Conservation (phyloP, 2,888 invertebrate genomes). For the Disparrhopalites patrizii region DNA sequence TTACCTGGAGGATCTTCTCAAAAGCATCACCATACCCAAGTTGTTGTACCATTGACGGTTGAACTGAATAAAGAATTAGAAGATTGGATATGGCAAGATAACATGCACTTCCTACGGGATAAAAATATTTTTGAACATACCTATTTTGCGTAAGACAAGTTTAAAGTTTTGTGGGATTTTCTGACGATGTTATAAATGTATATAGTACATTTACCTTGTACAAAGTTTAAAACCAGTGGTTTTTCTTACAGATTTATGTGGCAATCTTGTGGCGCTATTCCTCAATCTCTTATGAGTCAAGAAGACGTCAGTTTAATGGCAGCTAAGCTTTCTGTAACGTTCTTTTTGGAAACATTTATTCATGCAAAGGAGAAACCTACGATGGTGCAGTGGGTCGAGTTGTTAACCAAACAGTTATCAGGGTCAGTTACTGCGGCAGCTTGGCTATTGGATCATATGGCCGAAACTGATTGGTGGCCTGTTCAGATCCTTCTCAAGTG, state of each 20-base stretch:
- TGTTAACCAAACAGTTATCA: slow-evolving; percentile 91
- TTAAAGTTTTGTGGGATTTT: not conserved
- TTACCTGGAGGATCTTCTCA: slow-evolving; percentile 42
- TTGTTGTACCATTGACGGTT: slow-evolving; percentile 52
- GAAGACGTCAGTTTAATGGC: slow-evolving; percentile 76
- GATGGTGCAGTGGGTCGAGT: slow-evolving; percentile 94
- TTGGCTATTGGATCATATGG: slow-evolving; percentile 91
- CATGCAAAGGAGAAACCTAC: slow-evolving; percentile 97
- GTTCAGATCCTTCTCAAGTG: slow-evolving; percentile 85
- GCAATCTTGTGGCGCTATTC: slow-evolving; percentile 91
- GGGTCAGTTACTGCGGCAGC: slow-evolving; percentile 82
- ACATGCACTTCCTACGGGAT: slow-evolving; percentile 90
- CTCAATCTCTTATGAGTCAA: slow-evolving; percentile 76
- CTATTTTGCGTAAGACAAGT: slow-evolving; percentile 86
- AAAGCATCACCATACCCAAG: slow-evolving; percentile 49
- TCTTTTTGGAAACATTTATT: slow-evolving; percentile 93
- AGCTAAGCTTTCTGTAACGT: slow-evolving; percentile 83
- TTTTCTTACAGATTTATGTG: slow-evolving; percentile 77
- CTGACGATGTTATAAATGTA: not conserved
- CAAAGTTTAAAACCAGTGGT: slow-evolving; percentile 1
- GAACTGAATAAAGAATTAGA: slow-evolving; percentile 74
- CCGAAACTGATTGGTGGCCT: slow-evolving; percentile 92
- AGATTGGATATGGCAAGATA: slow-evolving; percentile 97
- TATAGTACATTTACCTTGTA: not conserved
- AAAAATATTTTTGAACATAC: slow-evolving; percentile 94